Evolutionary conservation across 2,113 vertebrate species (phyloP).

Genomic region (Zosterops pallidus): DNA sequence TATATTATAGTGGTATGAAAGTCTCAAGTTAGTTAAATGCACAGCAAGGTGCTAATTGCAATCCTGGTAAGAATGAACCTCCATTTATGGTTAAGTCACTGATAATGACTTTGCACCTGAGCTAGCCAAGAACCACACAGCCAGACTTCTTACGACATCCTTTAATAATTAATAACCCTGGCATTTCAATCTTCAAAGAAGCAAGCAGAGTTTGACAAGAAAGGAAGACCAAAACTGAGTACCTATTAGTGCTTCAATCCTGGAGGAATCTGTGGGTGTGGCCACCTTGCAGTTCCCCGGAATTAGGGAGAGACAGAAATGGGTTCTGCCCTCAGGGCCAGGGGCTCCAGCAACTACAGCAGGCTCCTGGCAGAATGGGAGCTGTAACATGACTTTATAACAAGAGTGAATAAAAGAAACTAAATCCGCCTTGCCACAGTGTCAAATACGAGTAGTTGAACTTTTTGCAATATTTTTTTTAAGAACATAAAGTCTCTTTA

Average conservation of each 20-base stretch:
- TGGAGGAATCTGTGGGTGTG: background rate
- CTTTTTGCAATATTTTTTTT: background rate
- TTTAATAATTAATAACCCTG: background rate
- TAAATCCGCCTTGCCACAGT: background rate
- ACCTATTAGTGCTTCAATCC: rapidly evolving
- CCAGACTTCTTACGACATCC: background rate
- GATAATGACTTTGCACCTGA: background rate
- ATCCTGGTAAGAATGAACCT: background rate
- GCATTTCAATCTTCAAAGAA: background rate
- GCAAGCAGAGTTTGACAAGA: background rate
- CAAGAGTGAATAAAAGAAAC: background rate
- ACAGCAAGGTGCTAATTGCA: conserved; percentile 10
- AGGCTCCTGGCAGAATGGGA: background rate
- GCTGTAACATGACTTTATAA: background rate
- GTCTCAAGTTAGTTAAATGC: background rate
- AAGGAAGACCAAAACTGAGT: background rate
- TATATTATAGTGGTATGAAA: background rate
- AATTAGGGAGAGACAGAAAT: rapidly evolving
- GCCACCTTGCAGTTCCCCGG: background rate
- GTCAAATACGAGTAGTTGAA: background rate
- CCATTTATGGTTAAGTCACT: background rate
- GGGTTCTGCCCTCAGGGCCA: background rate
- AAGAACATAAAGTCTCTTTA: background rate
- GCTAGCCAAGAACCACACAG: background rate
- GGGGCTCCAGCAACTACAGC: background rate